phyloP scores from a whole-genome alignment of 2,888 invertebrate genomes.

The Sesia bembeciformis region DNA sequence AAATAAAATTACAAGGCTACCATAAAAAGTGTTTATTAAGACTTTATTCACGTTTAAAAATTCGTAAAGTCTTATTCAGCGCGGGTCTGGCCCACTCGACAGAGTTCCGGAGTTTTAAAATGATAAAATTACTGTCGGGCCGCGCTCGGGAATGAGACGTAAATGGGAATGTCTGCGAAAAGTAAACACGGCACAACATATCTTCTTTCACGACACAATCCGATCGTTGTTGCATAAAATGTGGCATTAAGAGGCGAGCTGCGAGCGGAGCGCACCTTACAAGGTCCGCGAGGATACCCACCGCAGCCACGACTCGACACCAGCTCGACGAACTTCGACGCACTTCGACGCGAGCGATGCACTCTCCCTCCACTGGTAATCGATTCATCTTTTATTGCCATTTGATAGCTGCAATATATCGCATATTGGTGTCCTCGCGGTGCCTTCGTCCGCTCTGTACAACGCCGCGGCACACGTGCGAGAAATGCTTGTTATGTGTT shows the following conservation, averaged over 20 bases:
- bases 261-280: constrained; percentile 22
- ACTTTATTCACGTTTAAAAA: constrained; percentile 66
- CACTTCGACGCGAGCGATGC: constrained; percentile 8
- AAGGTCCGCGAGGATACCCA: constrained; percentile 16
- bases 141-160: constrained; percentile 52
- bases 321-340: constrained; percentile 6
- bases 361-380: constrained; percentile 27
- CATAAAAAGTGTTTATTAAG: constrained; percentile 69
- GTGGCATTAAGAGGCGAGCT: constrained; percentile 43
- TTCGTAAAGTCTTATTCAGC: constrained; percentile 68
- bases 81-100: constrained; percentile 37
- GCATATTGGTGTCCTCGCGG: constrained; percentile 9
- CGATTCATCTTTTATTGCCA: constrained; percentile 49
- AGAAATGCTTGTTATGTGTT: too few species aligned
- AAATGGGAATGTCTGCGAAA: constrained; percentile 56
- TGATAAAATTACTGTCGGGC: constrained; percentile 55
- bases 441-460: too few species aligned
- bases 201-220: constrained; percentile 51
- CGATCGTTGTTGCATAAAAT: constrained; percentile 53
- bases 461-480: too few species aligned
- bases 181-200: constrained; percentile 43
- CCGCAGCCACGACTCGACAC: constrained; percentile 11
- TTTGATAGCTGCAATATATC: constrained; percentile 42
- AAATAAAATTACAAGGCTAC: constrained; percentile 63
- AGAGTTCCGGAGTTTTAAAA: constrained; percentile 57